A percentile compares a stretch with the other conserved stretches of the same genome.
Conservation (phyloP, 2,113 vertebrate genomes). For the Corythornis madagascariensis region DNA sequence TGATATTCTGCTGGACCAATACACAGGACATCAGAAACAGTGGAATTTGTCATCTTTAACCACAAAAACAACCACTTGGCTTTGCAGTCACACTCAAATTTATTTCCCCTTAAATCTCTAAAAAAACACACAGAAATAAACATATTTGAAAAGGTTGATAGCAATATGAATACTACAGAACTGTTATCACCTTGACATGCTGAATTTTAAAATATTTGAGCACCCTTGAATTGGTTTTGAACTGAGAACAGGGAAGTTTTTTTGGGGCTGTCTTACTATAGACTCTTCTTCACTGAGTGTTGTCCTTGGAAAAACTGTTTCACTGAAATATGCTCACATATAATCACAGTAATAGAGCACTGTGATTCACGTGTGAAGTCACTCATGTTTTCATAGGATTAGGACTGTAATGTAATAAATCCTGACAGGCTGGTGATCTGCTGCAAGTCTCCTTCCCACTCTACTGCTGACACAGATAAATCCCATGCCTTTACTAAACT, state of each 20-base stretch:
- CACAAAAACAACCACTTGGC: conserved; percentile 97
- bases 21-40: conserved; percentile 93
- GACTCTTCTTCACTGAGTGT: neutral
- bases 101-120: conserved; percentile 97
- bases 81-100: conserved; percentile 96
- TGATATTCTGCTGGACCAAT: conserved; percentile 90
- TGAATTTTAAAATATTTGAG: conserved; percentile 2
- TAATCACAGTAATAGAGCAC: neutral
- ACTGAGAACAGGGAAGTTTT: neutral
- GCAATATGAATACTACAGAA: conserved; percentile 20
- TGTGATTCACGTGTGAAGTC: neutral
- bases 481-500: neutral
- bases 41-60: conserved; percentile 97
- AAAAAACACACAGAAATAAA: conserved; percentile 66
- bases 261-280: neutral
- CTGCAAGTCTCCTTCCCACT: neutral
- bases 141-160: conserved; percentile 27
- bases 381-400: neutral
- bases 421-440: neutral
- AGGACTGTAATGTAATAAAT: neutral
- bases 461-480: neutral
- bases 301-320: neutral
- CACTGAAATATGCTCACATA: neutral
- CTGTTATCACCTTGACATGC: conserved; percentile 21
- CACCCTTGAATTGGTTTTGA: neutral